Conservation (phyloP, 2,888 invertebrate genomes). For the Uloborus plumipes region DNA sequence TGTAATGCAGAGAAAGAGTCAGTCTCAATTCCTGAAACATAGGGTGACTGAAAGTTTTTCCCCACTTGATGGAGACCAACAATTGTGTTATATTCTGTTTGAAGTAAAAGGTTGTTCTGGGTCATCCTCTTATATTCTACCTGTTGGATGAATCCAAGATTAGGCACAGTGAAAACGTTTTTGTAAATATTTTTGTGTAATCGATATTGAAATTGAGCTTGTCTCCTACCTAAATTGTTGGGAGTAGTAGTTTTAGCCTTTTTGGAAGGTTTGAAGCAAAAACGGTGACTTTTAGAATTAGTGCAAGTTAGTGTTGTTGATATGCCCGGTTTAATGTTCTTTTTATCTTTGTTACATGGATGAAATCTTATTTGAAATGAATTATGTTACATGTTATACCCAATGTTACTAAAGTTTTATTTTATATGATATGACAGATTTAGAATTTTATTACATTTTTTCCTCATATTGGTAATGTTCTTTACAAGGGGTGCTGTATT, state of each 20-base stretch:
- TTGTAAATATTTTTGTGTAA: slow-evolving; percentile 18
- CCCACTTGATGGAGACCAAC: too few relatives aligned
- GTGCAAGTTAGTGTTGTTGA: slow-evolving; percentile 61
- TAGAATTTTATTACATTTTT: slow-evolving; percentile 56
- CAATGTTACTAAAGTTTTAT: slow-evolving; percentile 58
- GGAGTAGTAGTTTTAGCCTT: slow-evolving; percentile 35
- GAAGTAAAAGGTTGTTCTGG: too few relatives aligned
- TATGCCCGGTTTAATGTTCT: slow-evolving; percentile 51
- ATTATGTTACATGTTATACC: slow-evolving; percentile 42
- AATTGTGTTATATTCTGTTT: too few relatives aligned
- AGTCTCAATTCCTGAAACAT: too few relatives aligned
- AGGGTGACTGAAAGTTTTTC: too few relatives aligned
- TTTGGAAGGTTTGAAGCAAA: background rate
- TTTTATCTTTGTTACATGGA: slow-evolving; percentile 49
- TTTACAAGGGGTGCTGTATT: too few relatives aligned
- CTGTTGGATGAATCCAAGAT: too few relatives aligned
- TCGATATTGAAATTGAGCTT: too few relatives aligned
- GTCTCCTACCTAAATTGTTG: slow-evolving; percentile 6
- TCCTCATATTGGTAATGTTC: too few relatives aligned
- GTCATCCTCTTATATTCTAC: too few relatives aligned
- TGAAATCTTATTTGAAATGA: slow-evolving; percentile 47
- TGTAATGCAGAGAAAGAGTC: too few relatives aligned
- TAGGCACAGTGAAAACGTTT: background rate
- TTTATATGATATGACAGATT: slow-evolving; percentile 51
- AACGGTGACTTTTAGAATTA: slow-evolving; percentile 59